Percentiles rank a stretch among this genome's conserved stretches.
Conservation (phyloP, 2,888 invertebrate species). For the Phasia obesa region DNA sequence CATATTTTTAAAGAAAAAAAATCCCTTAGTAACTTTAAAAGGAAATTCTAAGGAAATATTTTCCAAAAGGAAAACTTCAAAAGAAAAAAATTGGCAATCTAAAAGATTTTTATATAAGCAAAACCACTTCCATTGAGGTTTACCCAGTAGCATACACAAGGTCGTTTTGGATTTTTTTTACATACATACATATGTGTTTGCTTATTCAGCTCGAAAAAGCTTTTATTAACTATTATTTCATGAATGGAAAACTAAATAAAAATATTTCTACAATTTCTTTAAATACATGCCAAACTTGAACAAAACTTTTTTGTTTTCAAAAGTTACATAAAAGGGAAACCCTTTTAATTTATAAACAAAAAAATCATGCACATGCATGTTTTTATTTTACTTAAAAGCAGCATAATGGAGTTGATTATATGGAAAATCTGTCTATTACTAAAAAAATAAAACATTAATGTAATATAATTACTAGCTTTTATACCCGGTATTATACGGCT, state of each 20-base stretch:
- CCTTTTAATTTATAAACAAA: conserved; percentile 20
- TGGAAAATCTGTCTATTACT: not conserved
- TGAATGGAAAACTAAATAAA: conserved; percentile 3
- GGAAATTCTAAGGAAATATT: not conserved
- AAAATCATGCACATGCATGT: conserved; percentile 38
- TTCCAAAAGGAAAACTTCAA: not conserved
- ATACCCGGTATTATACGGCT: no score
- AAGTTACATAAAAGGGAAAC: not conserved
- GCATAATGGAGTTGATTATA: conserved; percentile 44
- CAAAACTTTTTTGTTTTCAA: not conserved
- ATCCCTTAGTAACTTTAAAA: not conserved
- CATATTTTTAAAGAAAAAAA: no score
- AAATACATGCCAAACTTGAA: not conserved
- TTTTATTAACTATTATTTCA: conserved; percentile 9
- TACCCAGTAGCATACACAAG: conserved; percentile 25
- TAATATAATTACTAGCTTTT: no score
- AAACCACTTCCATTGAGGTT: conserved; percentile 23
- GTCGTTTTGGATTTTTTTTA: conserved; percentile 1
- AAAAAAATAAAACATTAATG: no score
- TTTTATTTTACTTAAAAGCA: conserved; percentile 8
- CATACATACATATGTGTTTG: no score
- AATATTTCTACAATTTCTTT: no score
- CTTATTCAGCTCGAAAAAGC: not conserved
- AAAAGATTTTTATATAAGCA: conserved; percentile 3
- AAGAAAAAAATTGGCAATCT: not conserved